These are phyloP conservation scores for Gonioctena quinquepunctata DNA, from an alignment of 1,140 invertebrate species.

Conservation along the genomic window DNA sequence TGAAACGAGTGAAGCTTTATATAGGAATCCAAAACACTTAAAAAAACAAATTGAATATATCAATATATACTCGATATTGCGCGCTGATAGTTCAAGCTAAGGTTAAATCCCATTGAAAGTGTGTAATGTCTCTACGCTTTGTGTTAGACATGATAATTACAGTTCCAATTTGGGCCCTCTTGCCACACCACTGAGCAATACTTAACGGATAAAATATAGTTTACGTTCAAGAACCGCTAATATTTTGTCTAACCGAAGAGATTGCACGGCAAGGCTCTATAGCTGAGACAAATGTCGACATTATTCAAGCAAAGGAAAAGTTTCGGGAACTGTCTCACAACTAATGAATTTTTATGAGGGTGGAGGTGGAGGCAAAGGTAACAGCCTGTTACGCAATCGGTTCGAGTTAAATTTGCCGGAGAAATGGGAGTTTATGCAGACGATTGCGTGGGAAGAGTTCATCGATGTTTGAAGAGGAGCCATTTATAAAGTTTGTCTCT, in stretches of 20 bases:
- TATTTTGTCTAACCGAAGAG: conserved; percentile 7
- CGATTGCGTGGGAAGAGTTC: not conserved
- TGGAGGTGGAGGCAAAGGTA: not conserved
- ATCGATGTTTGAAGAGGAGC: not conserved
- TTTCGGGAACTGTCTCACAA: not conserved
- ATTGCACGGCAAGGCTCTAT: conserved; percentile 11
- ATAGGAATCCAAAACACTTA: too few species aligned
- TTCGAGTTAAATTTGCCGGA: not conserved
- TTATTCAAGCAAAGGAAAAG: not conserved
- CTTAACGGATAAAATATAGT: not conserved
- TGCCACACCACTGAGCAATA: too few species aligned
- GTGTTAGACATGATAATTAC: too few species aligned
- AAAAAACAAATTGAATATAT: too few species aligned
- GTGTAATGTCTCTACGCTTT: too few species aligned
- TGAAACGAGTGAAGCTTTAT: too few species aligned
- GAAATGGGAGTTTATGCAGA: not conserved
- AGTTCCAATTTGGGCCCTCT: too few species aligned
- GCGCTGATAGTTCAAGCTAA: too few species aligned
- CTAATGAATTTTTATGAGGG: not conserved
- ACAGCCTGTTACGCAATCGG: not conserved
- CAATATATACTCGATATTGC: too few species aligned
- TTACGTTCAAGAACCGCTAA: not conserved
- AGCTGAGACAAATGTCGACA: not conserved
- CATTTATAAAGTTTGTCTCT: too few species aligned
- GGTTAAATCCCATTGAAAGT: too few species aligned